Percentiles rank a stretch among this genome's conserved stretches.
Conservation (phyloP, 2,113 vertebrate species). For the Tonatia bakeri region DNA sequence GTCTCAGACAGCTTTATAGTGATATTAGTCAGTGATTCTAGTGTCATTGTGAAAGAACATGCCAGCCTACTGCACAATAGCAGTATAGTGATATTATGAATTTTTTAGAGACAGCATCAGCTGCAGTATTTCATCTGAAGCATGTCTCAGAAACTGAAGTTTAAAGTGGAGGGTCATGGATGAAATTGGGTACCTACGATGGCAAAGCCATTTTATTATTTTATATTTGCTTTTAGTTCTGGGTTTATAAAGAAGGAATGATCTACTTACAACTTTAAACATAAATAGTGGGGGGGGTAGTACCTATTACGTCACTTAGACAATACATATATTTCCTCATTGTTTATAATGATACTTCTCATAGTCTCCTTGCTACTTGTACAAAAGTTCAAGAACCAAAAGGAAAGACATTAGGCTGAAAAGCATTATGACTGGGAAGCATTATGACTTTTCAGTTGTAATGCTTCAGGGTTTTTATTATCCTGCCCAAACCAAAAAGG, state of each 20-base stretch:
- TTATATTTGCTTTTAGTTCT: background rate
- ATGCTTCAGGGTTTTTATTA: background rate
- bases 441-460: background rate
- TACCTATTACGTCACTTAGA: background rate
- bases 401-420: background rate
- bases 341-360: background rate
- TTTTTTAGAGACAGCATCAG: background rate
- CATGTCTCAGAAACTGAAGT: background rate
- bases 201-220: background rate
- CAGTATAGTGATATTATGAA: background rate
- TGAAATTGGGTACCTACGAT: background rate
- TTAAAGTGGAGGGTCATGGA: background rate
- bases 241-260: background rate
- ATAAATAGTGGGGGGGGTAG: background rate
- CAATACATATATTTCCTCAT: background rate
- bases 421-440: background rate
- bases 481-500: background rate
- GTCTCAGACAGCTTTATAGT: background rate
- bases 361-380: background rate
- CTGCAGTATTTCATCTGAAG: background rate
- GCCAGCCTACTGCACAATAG: background rate
- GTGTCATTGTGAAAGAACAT: slow-evolving; percentile 32
- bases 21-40: background rate
- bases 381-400: background rate
- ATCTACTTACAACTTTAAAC: background rate